phyloP scores from a whole-genome alignment of 2,113 vertebrate species.

The Poecilia latipinna region DNA sequence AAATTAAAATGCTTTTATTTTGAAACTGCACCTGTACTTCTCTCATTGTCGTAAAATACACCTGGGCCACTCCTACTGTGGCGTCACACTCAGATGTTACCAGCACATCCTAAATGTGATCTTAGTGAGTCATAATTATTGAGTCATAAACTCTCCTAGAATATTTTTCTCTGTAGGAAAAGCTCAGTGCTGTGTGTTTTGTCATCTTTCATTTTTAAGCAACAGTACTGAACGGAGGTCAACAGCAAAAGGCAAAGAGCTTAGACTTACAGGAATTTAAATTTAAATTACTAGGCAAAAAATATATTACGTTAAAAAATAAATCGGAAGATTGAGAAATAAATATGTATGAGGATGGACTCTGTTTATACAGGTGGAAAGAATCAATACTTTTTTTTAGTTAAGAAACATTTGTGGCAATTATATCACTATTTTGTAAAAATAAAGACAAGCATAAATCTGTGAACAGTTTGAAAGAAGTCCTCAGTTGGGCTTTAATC shows the following conservation, averaged over 20 bases:
- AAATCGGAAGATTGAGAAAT: no score
- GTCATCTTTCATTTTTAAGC: constrained; percentile 3
- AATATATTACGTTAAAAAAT: no score
- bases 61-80: not conserved
- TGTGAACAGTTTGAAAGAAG: no score
- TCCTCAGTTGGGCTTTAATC: no score
- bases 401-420: no score
- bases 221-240: not conserved
- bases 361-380: no score
- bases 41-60: not conserved
- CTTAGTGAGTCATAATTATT: not conserved
- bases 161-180: not conserved
- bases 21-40: constrained; percentile 7
- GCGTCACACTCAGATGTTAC: constrained; percentile 14
- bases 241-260: no score
- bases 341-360: no score
- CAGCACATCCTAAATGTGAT: not conserved
- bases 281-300: not conserved
- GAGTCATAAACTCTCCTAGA: not conserved
- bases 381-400: no score
- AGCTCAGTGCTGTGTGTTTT: not conserved
- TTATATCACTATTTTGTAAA: no score
- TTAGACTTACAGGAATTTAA: not conserved
- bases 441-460: no score
- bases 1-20: constrained; percentile 39